Evolutionary conservation across 2,888 invertebrate genomes (phyloP), one percentile per base, ranked within the genome.

Genomic region (Drosophila atroscutellata): DNA sequence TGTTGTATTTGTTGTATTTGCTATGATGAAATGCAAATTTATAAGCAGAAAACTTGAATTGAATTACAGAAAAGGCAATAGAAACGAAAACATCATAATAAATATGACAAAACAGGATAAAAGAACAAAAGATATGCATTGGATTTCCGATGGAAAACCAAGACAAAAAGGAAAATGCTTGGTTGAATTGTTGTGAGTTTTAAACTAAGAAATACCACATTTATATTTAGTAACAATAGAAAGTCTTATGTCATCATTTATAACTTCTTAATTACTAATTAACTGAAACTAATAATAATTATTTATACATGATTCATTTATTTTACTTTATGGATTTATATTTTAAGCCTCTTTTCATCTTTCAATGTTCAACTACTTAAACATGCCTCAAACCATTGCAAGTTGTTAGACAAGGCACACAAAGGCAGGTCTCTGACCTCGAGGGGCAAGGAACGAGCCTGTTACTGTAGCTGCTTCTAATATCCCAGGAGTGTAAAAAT

Each of bases 21-120:
- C 55, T 58, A 59, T 72, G 70, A 83, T 85, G 67, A 75, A 84
- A 84, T 88, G 86, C 83, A 88, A 88, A 83, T 83, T 86, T 88
- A 65, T 65, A 51, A 75, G 61, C 64, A 71, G 55, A 71, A 77
- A 84, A 86, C 80, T 80, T 72, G 65, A 75, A 86, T 71, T 75
- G 68, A 67, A 72, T 65, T 81, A 42, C 55, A 49, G 26, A 30
- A 50, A 63, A 66, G 68, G 42, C 55, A 72, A 9, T 66, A 18
- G 24, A 63, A 75, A 59, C 24, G 37, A 47, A 58, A 61, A 52
- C 62, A 65, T 68, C 24, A 63, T 61, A 66, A 70, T 63, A 80
- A 83, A 72, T 71, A 56, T 61, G 69, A 70, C 65, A 77, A 58
- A 65, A 26, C 52, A 47, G 18, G 60, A 28, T 30, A 39, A 58